Percentiles rank a stretch among this genome's conserved stretches.
Evolutionary conservation across 2,113 vertebrate species (phyloP).

Genomic region (Chionomys nivalis): DNA sequence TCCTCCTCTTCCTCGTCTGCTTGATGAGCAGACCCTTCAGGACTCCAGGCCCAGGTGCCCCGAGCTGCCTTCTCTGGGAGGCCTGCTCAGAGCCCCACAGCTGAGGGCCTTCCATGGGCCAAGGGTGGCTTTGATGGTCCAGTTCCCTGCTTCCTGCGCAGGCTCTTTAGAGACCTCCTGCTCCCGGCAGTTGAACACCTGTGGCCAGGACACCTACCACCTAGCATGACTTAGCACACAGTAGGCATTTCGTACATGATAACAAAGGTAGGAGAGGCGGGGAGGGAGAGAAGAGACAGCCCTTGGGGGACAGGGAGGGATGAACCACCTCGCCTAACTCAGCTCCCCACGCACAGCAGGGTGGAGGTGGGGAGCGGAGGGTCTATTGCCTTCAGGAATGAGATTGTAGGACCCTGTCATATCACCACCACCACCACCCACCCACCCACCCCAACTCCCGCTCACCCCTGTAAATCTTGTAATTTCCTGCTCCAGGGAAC

Average conservation of each 20-base stretch:
- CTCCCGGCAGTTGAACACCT: background rate
- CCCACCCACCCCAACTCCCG: conserved; percentile 54
- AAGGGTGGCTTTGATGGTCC: background rate
- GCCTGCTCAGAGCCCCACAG: background rate
- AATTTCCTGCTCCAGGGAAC: conserved; percentile 87
- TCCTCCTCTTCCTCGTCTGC: background rate
- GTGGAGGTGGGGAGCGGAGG: no score
- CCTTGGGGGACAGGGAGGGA: background rate
- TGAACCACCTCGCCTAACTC: background rate
- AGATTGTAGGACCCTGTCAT: conserved; percentile 60
- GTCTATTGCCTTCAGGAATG: conserved; percentile 36
- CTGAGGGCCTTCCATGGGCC: background rate
- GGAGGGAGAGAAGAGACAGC: background rate
- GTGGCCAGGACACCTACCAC: no score
- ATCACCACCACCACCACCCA: background rate
- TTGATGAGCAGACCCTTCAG: background rate
- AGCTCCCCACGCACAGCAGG: background rate
- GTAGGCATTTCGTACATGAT: background rate
- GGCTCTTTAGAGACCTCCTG: background rate
- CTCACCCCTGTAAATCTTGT: conserved; percentile 81
- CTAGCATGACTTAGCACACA: background rate
- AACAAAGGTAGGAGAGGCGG: background rate
- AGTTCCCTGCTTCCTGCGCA: background rate
- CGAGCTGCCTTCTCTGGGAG: background rate
- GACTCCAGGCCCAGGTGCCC: background rate